Conservation (phyloP, 2,888 invertebrate species). For the Drosophila borborema region DNA sequence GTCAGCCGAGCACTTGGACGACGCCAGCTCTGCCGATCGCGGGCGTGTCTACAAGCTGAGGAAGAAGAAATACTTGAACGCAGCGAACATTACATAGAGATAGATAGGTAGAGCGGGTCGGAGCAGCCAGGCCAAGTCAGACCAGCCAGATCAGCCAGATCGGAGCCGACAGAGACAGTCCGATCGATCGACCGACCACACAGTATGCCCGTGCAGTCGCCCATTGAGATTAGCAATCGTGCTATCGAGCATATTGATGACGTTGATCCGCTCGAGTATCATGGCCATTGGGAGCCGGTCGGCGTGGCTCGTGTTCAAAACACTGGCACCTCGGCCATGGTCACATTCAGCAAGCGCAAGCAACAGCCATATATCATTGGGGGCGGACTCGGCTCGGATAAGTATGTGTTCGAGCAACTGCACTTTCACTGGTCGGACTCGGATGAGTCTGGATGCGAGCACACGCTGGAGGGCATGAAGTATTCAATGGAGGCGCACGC, state of each 20-base stretch:
- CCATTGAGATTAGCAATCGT: constrained; percentile 85
- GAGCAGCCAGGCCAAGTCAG: not conserved
- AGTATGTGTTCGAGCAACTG: constrained; percentile 91
- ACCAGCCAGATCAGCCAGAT: constrained; percentile 7
- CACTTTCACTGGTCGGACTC: constrained; percentile 93
- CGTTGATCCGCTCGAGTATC: constrained; percentile 84
- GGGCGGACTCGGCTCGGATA: constrained; percentile 88
- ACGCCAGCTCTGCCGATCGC: constrained; percentile 79
- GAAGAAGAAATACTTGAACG: constrained; percentile 81
- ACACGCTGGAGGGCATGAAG: constrained; percentile 90
- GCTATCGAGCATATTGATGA: constrained; percentile 85
- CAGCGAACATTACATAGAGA: constrained; percentile 81
- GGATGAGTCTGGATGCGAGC: constrained; percentile 92
- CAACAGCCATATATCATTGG: constrained; percentile 88
- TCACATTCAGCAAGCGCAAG: constrained; percentile 87
- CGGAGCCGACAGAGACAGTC: constrained; percentile 4
- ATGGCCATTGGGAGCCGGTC: constrained; percentile 85
- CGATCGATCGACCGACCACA: not conserved
- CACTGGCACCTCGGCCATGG: constrained; percentile 86
- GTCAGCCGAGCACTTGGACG: constrained; percentile 75
- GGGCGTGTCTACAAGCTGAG: constrained; percentile 84
- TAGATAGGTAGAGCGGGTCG: constrained; percentile 49
- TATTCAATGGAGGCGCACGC: constrained; percentile 92
- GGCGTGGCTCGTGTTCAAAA: constrained; percentile 84
- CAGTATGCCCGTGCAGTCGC: constrained; percentile 85